phyloP scores from a whole-genome alignment of 2,888 invertebrate species.

The Mythimna impura region DNA sequence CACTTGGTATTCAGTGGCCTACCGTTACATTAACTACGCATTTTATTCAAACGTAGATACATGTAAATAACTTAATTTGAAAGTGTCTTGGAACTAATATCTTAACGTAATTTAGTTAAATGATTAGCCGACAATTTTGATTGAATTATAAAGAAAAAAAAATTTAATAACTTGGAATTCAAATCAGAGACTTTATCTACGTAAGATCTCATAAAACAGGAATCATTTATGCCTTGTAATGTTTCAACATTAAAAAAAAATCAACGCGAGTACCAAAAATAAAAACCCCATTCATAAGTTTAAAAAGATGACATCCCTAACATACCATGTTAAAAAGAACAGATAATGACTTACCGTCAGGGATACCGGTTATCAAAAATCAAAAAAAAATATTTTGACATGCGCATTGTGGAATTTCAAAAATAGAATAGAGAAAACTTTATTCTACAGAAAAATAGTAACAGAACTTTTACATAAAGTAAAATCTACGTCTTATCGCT shows the following conservation, averaged over 20 bases:
- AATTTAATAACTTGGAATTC: not conserved
- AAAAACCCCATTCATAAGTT: too few species aligned
- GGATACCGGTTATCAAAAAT: too few species aligned
- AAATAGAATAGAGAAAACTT: too few species aligned
- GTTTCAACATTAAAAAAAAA: not conserved
- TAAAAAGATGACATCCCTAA: too few species aligned
- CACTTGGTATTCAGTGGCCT: slow-evolving; percentile 30
- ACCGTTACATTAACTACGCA: not conserved
- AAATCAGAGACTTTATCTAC: not conserved
- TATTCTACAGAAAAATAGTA: too few species aligned
- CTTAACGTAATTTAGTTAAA: not conserved
- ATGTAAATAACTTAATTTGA: not conserved
- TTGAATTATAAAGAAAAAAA: slow-evolving; percentile 1
- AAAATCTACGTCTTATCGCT: too few species aligned
- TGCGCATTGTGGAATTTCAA: too few species aligned
- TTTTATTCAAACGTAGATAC: slow-evolving; percentile 15
- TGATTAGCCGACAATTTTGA: not conserved
- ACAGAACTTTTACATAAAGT: too few species aligned
- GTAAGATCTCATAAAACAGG: too few species aligned
- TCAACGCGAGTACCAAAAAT: not conserved
- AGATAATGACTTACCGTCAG: too few species aligned
- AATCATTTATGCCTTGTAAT: not conserved
- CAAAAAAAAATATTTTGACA: too few species aligned
- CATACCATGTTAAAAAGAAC: too few species aligned
- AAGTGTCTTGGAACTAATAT: not conserved